Percentiles rank a stretch among this genome's conserved stretches.
Conservation (phyloP, 2,113 vertebrate species). For the Sardina pilchardus region DNA sequence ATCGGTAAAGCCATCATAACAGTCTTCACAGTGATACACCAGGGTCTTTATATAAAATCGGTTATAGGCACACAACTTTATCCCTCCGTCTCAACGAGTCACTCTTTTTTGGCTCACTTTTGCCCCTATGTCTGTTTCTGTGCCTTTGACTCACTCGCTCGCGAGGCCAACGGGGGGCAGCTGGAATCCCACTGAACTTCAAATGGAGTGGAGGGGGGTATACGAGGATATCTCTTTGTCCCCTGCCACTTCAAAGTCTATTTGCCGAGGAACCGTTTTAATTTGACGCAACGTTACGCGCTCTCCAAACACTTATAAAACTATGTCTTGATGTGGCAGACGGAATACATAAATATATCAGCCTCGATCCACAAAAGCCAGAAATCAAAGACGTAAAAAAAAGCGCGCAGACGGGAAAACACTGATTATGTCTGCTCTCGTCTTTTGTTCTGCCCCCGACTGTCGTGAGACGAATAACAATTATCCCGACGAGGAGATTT, state of each 20-base stretch:
- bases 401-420: background rate
- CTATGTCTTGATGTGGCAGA: background rate
- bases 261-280: background rate
- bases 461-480: background rate
- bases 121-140: background rate
- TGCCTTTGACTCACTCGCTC: background rate
- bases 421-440: background rate
- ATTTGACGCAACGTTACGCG: background rate
- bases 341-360: background rate
- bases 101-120: background rate
- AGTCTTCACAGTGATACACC: background rate
- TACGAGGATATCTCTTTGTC: background rate
- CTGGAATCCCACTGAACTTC: background rate
- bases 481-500: background rate
- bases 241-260: background rate
- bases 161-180: too few relatives aligned
- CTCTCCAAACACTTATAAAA: background rate
- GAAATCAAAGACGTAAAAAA: background rate
- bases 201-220: background rate
- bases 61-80: background rate
- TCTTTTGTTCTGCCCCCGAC: background rate
- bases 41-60: background rate
- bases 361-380: background rate
- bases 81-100: background rate
- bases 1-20: too few relatives aligned